Evolutionary conservation across 1,140 invertebrate genomes (phyloP), one percentile per base, ranked within the genome.

Genomic region (Aphidius ervi): DNA sequence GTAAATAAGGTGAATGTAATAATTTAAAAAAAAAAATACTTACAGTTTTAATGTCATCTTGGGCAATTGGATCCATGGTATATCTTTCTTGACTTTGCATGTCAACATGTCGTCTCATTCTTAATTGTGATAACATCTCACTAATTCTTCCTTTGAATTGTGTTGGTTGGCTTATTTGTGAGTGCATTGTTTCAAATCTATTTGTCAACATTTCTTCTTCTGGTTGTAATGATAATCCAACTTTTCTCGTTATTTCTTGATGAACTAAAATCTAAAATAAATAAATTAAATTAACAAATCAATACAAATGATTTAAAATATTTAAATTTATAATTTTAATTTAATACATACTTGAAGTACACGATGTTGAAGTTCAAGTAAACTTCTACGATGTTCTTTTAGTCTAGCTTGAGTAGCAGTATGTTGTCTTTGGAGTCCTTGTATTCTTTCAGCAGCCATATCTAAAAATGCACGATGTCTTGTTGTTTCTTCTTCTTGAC

Each of bases 111-210:
- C 82, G 82, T 68, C 93, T 90, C 82, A 95, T 88, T 65, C 92
- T 81, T 65, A 95, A 87, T 62, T 93, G 91, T 23, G 93, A 93
- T 59, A 95, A 82, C 63, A 97, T 80, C 81, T 97, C 94, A 73
- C 93, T 95, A 40, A 97, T 83, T 64, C 92, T 87, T 77, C 92
- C 92, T 80, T 95, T 95, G 68, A 94, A 95, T 70, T 96, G 91
- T 54, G 93, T 95, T 9, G 94, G 94, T 9, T 92, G 88, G 64
- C 92, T 91, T 3, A 98, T 84, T 70, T 95, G 90, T 0, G 88
- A 84, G 56, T 93, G 88, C 74, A 97, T 85, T 52, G 88, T 86
- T 79, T 97, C 93, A 9, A 97, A 82, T 67, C 91, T 87, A 16
- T 89, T 89, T 49, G 91, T 83, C 16, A 95, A 75, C 10, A 88